Conservation (phyloP, 1,140 invertebrate genomes). For the Meloidogyne chitwoodi region DNA sequence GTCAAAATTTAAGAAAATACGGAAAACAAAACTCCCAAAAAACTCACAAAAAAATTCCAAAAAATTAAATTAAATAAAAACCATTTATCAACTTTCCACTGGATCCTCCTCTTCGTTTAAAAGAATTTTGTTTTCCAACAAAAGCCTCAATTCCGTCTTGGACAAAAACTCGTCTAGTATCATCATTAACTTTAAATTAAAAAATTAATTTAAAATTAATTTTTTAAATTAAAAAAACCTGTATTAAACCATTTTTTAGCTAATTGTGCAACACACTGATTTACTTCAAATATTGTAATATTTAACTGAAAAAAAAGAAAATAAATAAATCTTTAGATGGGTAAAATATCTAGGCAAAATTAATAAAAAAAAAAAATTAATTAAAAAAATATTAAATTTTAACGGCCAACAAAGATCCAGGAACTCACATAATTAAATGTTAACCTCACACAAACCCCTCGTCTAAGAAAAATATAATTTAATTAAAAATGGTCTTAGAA, state of each 20-base stretch:
- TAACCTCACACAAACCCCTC: no score
- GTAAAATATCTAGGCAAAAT: no score
- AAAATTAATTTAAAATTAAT: neutral
- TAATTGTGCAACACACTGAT: constrained; percentile 17
- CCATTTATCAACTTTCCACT: neutral
- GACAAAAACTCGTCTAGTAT: constrained; percentile 22
- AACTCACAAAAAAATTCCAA: neutral
- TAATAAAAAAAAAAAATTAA: no score
- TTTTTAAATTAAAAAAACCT: neutral
- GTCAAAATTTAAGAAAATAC: no score
- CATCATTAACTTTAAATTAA: constrained; percentile 12
- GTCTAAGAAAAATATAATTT: no score
- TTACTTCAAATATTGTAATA: constrained; percentile 31
- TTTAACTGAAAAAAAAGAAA: constrained; percentile 26
- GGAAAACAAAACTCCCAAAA: no score
- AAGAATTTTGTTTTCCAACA: neutral
- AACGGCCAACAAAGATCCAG: no score
- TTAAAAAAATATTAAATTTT: no score
- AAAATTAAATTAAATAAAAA: neutral
- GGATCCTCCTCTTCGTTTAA: neutral
- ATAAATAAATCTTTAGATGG: no score
- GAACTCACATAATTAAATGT: no score
- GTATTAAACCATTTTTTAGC: constrained; percentile 38
- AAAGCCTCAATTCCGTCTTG: constrained; percentile 31
- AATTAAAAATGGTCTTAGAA: no score